Evolutionary conservation across 2,113 vertebrate species (phyloP).

Genomic region (Chamaetylas fuelleborni): DNA sequence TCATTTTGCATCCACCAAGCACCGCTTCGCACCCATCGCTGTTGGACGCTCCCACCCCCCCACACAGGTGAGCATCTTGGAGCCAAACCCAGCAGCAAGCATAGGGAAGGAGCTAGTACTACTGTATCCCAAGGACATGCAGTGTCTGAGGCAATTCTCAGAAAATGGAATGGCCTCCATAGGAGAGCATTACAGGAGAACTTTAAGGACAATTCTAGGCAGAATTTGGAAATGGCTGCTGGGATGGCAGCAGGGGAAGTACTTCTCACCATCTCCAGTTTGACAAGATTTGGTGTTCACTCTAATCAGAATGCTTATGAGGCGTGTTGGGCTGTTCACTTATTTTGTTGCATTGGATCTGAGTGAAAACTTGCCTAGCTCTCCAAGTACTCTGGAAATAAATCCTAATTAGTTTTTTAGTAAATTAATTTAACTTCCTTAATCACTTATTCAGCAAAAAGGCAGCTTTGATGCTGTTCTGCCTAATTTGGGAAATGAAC

Average conservation of each 20-base stretch:
- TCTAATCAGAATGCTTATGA: background rate
- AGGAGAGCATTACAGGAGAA: background rate
- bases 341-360: background rate
- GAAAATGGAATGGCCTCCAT: background rate
- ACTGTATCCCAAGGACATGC: background rate
- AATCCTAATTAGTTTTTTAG: background rate
- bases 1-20: constrained; percentile 78
- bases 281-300: background rate
- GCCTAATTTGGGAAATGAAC: constrained; percentile 28
- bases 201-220: background rate
- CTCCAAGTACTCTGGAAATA: background rate
- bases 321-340: background rate
- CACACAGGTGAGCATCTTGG: constrained; percentile 79
- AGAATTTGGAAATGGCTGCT: background rate
- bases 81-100: background rate
- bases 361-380: background rate
- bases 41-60: constrained; percentile 79
- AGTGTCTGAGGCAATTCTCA: background rate
- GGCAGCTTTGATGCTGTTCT: constrained; percentile 7
- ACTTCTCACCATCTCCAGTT: background rate
- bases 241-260: background rate
- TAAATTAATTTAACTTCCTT: constrained; percentile 28
- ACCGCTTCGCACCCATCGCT: constrained; percentile 81
- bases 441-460: background rate
- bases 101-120: background rate